Conservation (phyloP, 2,888 invertebrate species). For the Clusia tigrina region DNA sequence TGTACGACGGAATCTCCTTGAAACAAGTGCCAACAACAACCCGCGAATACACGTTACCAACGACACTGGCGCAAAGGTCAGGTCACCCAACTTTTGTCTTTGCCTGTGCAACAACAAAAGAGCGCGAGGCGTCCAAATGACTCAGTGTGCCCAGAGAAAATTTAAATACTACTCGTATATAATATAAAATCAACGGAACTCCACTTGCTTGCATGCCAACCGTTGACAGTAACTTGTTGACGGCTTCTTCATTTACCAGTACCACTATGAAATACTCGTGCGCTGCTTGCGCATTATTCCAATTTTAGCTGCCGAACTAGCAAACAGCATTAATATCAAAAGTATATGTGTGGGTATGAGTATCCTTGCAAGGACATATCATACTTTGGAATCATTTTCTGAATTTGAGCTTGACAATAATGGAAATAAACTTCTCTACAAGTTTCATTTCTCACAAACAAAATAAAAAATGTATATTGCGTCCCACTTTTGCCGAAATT, state of each 20-base stretch:
- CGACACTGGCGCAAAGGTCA: conserved; percentile 30
- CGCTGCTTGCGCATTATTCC: too few species aligned
- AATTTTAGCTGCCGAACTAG: too few species aligned
- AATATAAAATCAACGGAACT: neutral
- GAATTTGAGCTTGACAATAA: too few species aligned
- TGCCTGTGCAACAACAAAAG: conserved; percentile 14
- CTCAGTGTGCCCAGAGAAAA: conserved; percentile 20
- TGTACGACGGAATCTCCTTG: conserved; percentile 6
- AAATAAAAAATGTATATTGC: too few species aligned
- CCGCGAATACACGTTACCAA: neutral
- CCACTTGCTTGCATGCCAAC: conserved; percentile 38
- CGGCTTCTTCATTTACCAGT: conserved; percentile 26
- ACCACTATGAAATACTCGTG: conserved; percentile 14
- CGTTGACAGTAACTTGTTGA: conserved; percentile 36
- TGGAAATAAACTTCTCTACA: too few species aligned
- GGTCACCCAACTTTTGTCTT: conserved; percentile 38
- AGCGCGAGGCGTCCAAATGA: conserved; percentile 30
- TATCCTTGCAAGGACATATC: too few species aligned
- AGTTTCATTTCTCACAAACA: too few species aligned
- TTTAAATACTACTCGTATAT: neutral
- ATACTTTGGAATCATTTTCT: too few species aligned
- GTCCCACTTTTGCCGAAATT: too few species aligned
- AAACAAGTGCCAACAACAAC: neutral
- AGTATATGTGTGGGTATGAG: too few species aligned
- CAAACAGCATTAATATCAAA: too few species aligned